A percentile compares a stretch with the other conserved stretches of the same genome.
phyloP scores from a whole-genome alignment of 2,888 invertebrate genomes.

The Encarsia formosa region DNA sequence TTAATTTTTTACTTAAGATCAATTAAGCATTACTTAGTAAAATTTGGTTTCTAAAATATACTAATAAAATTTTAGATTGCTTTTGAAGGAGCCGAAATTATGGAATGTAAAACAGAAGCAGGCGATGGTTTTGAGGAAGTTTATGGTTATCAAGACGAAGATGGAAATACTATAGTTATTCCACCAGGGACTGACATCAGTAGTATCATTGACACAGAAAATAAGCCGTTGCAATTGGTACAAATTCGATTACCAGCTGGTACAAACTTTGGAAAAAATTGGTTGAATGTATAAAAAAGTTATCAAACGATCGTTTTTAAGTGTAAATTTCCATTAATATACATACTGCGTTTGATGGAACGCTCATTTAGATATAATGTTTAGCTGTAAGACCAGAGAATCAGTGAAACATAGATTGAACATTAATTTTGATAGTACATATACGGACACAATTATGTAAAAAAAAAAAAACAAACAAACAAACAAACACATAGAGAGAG shows the following conservation, averaged over 20 bases:
- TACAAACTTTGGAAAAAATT: slow-evolving; percentile 39
- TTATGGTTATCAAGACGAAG: slow-evolving; percentile 43
- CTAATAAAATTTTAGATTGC: slow-evolving; percentile 6
- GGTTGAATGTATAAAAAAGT: slow-evolving; percentile 47
- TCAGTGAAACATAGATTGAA: too few species aligned
- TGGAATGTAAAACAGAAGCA: slow-evolving; percentile 42
- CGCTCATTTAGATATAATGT: too few species aligned
- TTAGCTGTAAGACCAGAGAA: too few species aligned
- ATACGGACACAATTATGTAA: too few species aligned
- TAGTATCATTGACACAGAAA: slow-evolving; percentile 38
- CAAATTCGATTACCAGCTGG: slow-evolving; percentile 45
- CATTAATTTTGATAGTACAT: too few species aligned
- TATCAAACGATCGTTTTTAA: background rate
- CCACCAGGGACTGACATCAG: slow-evolving; percentile 42
- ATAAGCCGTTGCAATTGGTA: slow-evolving; percentile 44
- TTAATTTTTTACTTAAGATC: too few species aligned
- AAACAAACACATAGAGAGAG: too few species aligned
- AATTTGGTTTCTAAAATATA: background rate
- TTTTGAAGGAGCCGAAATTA: slow-evolving; percentile 16
- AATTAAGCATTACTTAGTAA: too few species aligned
- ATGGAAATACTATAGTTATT: slow-evolving; percentile 42
- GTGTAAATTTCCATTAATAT: too few species aligned
- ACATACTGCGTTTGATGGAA: too few species aligned
- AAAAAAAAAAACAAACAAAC: too few species aligned
- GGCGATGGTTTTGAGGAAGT: slow-evolving; percentile 40